phyloP scores from a whole-genome alignment of 2,888 invertebrate species.

The Drosophila hamatofila region DNA sequence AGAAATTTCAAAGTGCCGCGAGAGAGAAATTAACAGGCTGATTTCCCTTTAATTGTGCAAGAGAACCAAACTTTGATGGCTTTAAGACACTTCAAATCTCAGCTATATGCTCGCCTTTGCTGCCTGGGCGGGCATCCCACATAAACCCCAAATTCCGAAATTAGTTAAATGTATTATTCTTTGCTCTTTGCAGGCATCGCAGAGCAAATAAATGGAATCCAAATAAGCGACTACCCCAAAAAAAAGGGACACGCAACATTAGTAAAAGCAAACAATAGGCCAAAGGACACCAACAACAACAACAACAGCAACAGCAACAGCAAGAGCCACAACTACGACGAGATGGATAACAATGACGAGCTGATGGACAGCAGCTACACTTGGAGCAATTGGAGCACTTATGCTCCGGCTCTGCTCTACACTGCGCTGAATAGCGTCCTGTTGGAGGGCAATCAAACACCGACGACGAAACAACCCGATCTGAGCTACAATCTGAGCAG shows the following conservation, averaged over 20 bases:
- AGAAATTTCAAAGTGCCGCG: background rate
- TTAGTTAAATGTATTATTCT: constrained; percentile 61
- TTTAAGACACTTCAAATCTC: background rate
- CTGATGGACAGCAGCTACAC: constrained; percentile 36
- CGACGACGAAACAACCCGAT: constrained; percentile 21
- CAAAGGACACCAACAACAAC: constrained; percentile 23
- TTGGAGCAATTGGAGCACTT: constrained; percentile 74
- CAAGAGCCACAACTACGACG: constrained; percentile 26
- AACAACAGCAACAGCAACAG: constrained; percentile 13
- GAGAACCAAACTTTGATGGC: background rate
- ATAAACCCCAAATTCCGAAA: constrained; percentile 41
- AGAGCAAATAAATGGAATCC: constrained; percentile 70
- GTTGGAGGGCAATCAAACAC: constrained; percentile 63
- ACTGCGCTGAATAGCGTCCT: constrained; percentile 65
- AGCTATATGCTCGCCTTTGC: background rate
- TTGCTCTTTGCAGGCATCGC: constrained; percentile 50
- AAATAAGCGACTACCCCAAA: constrained; percentile 52
- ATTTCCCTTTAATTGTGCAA: background rate
- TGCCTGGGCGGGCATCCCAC: background rate
- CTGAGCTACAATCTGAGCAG: constrained; percentile 61
- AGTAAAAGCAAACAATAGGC: constrained; percentile 49
- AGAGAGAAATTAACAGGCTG: background rate
- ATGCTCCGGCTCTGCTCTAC: constrained; percentile 61
- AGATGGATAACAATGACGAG: constrained; percentile 16
- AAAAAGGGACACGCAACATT: constrained; percentile 68